Evolutionary conservation across 1,140 invertebrate species (phyloP).

Genomic region (Drosophila guanche): DNA sequence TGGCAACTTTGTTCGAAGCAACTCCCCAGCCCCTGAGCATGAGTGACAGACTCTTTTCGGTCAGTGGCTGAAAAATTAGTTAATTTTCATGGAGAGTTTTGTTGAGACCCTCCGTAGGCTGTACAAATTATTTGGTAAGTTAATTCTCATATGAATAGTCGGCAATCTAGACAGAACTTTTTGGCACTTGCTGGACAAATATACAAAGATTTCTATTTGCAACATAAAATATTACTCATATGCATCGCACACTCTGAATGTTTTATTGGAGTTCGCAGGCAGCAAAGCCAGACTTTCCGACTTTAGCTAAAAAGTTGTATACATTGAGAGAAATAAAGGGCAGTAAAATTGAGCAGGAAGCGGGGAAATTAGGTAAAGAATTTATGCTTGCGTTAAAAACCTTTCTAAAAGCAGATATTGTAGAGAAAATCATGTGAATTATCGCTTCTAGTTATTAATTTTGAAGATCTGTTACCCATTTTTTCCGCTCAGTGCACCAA

Average conservation of each 20-base stretch:
- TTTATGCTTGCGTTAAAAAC: no score
- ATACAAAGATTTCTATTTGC: slow-evolving; percentile 9
- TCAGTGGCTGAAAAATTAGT: slow-evolving; percentile 72
- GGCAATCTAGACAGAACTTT: not conserved
- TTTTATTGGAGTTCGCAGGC: slow-evolving; percentile 41
- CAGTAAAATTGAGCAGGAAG: no score
- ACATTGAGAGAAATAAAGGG: no score
- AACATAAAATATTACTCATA: slow-evolving; percentile 47
- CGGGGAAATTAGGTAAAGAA: no score
- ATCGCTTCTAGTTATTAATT: no score
- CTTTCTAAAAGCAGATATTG: no score
- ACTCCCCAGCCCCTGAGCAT: slow-evolving; percentile 33
- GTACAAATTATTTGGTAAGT: slow-evolving; percentile 11
- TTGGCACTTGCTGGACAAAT: not conserved
- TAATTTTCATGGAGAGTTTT: slow-evolving; percentile 56
- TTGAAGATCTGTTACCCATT: no score
- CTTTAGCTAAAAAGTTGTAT: slow-evolving; percentile 23
- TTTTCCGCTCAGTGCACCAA: not conserved
- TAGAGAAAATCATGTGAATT: no score
- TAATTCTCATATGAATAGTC: slow-evolving; percentile 1
- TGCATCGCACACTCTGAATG: slow-evolving; percentile 43
- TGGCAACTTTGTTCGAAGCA: slow-evolving; percentile 59
- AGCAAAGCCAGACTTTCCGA: slow-evolving; percentile 27
- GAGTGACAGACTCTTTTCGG: slow-evolving; percentile 13
- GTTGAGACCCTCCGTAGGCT: slow-evolving; percentile 38